A percentile compares a stretch with the other conserved stretches of the same genome.
Evolutionary conservation across 2,113 vertebrate species (phyloP).

Genomic region (Cynocephalus volans): DNA sequence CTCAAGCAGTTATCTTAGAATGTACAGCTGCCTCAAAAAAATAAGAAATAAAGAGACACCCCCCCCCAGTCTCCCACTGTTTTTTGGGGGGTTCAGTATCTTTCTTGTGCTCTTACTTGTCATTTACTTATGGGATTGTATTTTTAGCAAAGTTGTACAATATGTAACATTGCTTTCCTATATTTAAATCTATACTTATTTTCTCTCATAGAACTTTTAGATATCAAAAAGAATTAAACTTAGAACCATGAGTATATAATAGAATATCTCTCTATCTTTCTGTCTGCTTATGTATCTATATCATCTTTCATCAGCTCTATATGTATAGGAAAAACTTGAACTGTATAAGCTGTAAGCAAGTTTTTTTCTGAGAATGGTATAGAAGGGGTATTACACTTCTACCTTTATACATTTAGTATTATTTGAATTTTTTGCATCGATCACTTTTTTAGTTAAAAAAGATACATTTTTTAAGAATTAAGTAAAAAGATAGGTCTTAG

Average conservation of each 20-base stretch:
- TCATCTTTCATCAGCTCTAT: background rate
- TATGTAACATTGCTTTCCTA: background rate
- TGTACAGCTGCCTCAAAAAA: background rate
- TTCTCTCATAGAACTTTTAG: constrained; percentile 57
- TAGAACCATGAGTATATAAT: background rate
- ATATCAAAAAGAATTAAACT: constrained; percentile 18
- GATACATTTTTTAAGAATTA: background rate
- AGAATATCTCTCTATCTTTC: background rate
- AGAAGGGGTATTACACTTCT: background rate
- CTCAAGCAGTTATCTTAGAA: background rate
- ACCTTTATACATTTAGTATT: background rate
- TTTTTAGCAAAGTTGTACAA: constrained; percentile 8
- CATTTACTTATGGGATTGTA: background rate
- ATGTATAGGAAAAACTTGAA: constrained; percentile 24
- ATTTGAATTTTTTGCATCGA: constrained; percentile 10
- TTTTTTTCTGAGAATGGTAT: background rate
- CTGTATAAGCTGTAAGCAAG: background rate
- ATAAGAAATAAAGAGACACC: background rate
- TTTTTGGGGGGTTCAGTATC: background rate
- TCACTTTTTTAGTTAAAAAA: constrained; percentile 40
- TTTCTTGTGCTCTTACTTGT: constrained; percentile 6
- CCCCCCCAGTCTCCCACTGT: background rate
- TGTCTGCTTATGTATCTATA: background rate
- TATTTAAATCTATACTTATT: constrained; percentile 51
- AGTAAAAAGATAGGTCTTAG: constrained; percentile 28